Conservation (phyloP, 37 sponge, comb jelly and placozoan genomes). For the Chondrilla cf. caribensis region DNA sequence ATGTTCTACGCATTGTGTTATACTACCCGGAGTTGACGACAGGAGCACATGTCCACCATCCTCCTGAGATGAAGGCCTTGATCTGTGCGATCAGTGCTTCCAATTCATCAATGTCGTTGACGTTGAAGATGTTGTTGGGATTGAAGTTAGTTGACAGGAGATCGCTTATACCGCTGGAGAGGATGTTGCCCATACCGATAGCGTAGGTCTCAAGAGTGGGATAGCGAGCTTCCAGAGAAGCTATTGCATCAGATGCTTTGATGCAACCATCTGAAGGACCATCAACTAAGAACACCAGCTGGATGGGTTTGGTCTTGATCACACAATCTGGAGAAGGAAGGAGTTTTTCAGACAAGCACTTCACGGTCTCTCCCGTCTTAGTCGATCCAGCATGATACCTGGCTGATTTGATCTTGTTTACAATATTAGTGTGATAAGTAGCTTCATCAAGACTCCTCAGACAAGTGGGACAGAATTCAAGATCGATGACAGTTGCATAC, state of each 20-base stretch:
- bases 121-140: neutral
- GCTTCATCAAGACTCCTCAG: neutral
- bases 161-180: neutral
- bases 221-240: neutral
- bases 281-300: conserved; percentile 20
- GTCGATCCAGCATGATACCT: neutral
- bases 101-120: neutral
- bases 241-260: neutral
- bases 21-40: neutral
- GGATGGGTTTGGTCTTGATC: neutral
- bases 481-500: neutral
- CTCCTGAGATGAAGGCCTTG: neutral
- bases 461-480: conserved; percentile 21
- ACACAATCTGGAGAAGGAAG: conserved; percentile 21
- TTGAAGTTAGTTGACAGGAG: neutral
- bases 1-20: too few species aligned
- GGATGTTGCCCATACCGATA: conserved; percentile 18
- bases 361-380: conserved; percentile 8
- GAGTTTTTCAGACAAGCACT: conserved; percentile 20
- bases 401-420: neutral
- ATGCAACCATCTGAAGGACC: neutral
- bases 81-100: neutral
- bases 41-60: neutral
- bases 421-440: neutral
- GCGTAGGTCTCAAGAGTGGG: conserved; percentile 23